Percentiles rank a stretch among this genome's conserved stretches.
Evolutionary conservation across 2,888 invertebrate species (phyloP).

Genomic region (Nomada fabriciana): DNA sequence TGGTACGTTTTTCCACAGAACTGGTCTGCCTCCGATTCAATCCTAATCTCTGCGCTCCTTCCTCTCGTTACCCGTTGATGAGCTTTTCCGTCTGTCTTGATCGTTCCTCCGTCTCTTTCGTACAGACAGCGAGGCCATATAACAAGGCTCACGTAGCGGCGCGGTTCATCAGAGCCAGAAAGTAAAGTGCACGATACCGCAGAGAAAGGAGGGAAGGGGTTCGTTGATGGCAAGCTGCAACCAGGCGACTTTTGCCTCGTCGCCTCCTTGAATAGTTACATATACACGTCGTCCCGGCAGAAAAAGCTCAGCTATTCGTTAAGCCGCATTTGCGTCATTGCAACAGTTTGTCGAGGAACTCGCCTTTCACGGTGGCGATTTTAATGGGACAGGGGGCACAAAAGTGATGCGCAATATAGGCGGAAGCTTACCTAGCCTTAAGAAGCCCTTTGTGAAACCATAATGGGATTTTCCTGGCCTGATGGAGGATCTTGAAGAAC

Average conservation of each 20-base stretch:
- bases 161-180: slow-evolving; percentile 68
- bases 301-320: slow-evolving; percentile 81
- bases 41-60: slow-evolving; percentile 41
- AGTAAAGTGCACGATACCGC: slow-evolving; percentile 65
- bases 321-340: slow-evolving; percentile 66
- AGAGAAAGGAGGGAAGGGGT: slow-evolving; percentile 46
- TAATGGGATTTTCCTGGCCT: slow-evolving; percentile 1
- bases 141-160: slow-evolving; percentile 70
- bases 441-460: background rate
- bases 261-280: slow-evolving; percentile 30
- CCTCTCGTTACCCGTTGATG: slow-evolving; percentile 50
- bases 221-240: slow-evolving; percentile 16
- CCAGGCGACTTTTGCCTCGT: slow-evolving; percentile 39
- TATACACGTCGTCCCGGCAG: slow-evolving; percentile 59
- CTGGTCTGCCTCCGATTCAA: slow-evolving; percentile 39
- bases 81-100: slow-evolving; percentile 66
- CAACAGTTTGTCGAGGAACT: slow-evolving; percentile 2
- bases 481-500: background rate
- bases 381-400: slow-evolving; percentile 2
- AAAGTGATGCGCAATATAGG: background rate
- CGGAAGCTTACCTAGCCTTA: background rate
- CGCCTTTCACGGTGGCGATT: background rate
- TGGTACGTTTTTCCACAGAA: slow-evolving; percentile 19
- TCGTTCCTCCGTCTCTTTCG: slow-evolving; percentile 60
- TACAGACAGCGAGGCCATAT: slow-evolving; percentile 34